Conservation (phyloP, 2,113 vertebrate genomes). For the Mastomys coucha region DNA sequence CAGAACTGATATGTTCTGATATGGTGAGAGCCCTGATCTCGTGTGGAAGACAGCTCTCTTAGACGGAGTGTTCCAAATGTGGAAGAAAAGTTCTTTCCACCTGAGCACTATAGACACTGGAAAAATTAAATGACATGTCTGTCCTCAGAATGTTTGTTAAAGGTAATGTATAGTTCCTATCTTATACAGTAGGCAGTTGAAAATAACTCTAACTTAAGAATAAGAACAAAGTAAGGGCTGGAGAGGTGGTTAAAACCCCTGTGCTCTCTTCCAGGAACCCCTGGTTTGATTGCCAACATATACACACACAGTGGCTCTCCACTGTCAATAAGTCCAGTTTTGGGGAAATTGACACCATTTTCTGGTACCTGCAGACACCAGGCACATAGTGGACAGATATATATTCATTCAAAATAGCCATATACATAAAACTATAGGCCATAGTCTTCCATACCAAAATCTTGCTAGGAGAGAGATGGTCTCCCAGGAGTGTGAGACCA, state of each 20-base stretch:
- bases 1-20: not conserved
- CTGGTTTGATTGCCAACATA: not conserved
- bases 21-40: not conserved
- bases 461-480: no score
- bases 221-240: not conserved
- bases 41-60: constrained; percentile 16
- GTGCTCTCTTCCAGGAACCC: not conserved
- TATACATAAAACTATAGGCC: not conserved
- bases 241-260: not conserved
- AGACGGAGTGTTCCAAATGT: not conserved
- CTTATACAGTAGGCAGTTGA: not conserved
- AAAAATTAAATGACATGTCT: not conserved
- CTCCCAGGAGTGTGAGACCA: no score
- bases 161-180: not conserved
- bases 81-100: not conserved
- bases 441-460: no score
- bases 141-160: not conserved
- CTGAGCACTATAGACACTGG: not conserved
- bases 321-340: not conserved
- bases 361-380: not conserved
- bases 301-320: no score
- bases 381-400: not conserved
- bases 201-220: not conserved
- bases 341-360: not conserved
- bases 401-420: not conserved